Evolutionary conservation across 2,888 invertebrate species (phyloP).

Genomic region (Hermodice carunculata): DNA sequence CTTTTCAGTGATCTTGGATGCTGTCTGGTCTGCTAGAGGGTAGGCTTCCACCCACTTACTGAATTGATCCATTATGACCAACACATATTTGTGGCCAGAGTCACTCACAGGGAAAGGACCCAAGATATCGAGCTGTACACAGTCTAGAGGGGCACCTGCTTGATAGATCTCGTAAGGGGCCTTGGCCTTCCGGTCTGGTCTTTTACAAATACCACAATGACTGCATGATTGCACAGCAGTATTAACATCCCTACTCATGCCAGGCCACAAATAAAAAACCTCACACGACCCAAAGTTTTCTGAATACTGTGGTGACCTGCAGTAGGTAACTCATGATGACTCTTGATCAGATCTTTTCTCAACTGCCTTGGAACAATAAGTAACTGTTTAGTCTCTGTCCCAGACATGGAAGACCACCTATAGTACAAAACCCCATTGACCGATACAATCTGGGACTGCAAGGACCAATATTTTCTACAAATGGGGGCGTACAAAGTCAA

Average conservation of each 20-base stretch:
- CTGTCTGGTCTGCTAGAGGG: background rate
- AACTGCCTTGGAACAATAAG: background rate
- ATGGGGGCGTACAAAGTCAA: too few species aligned
- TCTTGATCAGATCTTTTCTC: background rate
- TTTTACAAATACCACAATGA: background rate
- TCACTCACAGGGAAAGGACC: background rate
- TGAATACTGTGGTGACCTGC: background rate
- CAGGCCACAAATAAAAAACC: background rate
- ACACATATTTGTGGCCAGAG: background rate
- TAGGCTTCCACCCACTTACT: background rate
- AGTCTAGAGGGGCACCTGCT: background rate
- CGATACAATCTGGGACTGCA: too few species aligned
- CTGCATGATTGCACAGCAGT: background rate
- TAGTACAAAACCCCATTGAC: too few species aligned
- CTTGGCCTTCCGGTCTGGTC: background rate
- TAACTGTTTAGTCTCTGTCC: too few species aligned
- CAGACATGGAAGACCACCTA: too few species aligned
- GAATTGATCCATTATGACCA: background rate
- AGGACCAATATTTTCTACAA: too few species aligned
- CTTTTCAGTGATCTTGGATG: background rate
- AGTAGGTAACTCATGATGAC: background rate
- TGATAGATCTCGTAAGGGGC: background rate
- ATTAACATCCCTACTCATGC: background rate
- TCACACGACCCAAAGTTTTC: background rate
- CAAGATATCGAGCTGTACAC: background rate